Evolutionary conservation across 2,888 invertebrate species (phyloP), one percentile per base, ranked within the genome.

Genomic region (Ditylenchus weischeri): DNA sequence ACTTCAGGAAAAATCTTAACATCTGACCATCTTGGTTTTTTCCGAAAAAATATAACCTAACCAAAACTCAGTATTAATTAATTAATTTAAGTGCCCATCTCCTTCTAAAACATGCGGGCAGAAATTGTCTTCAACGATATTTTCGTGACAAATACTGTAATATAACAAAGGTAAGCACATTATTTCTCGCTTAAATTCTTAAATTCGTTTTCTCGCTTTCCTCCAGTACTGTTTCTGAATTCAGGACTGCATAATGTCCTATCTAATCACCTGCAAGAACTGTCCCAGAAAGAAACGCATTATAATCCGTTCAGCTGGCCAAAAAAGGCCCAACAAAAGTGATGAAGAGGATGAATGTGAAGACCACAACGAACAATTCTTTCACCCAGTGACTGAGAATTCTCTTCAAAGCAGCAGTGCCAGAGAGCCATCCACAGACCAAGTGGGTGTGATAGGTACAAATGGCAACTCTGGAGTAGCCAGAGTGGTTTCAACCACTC

Each of bases 111-210:
- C 71, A 71, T 38, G 72, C 68, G n/a, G 71, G 71, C n/a, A 57
- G 71, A 1, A 71, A 71, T 38, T 57, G 62, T 38, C 36, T 71
- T 36, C 71, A 71, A 54, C 15, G 69, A 11, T 73, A 49, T 47
- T 62, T 71, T 21, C 73, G 71, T 8, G 57, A 64, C 48, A 49
- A 58, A n/a, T 71, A 75, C 48, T 73, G 72, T 59, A 71, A 71
- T 49, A 62, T 71, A 21, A 69, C 73, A 18, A 71, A 71, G 54
- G 54, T 54, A 54, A 54, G n/a, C 43, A 72, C 60, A 23, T 70
- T 62, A 4, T 13, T 23, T 54, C 23, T 54, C n/a, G n/a, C 21
- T 23, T 54, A n/a, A n/a, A n/a, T n/a, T n/a, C n/a, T n/a, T n/a
- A n/a, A n/a, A n/a, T n/a, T n/a, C n/a, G n/a, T n/a, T n/a, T n/a